Evolutionary conservation across 2,888 invertebrate species (phyloP), one percentile per base, ranked within the genome.

Genomic region (Dynastes maya): DNA sequence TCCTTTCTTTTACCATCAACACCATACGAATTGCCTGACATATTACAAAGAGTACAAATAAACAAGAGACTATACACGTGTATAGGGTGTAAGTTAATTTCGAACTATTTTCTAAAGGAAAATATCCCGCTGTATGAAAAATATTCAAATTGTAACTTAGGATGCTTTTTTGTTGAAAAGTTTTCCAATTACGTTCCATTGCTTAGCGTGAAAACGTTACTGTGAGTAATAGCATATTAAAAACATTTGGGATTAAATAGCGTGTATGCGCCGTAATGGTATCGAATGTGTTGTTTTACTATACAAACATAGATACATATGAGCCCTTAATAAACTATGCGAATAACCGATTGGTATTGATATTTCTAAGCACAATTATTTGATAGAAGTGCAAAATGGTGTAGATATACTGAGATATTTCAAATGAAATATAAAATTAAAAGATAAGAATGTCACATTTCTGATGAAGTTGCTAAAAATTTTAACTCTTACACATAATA

Each of bases 111-210:
- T 71, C 37, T n/a, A 6, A 2, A 16, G 55, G 37, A 8, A 49
- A 71, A 16, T 32, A 71, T 6, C 71, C 71, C 1, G 32, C 9
- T 32, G 5, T 11, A 1, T 16, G 53, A 6, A 71, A 16, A 32
- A 71, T 53, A 22, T 13, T 55, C 29, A 71, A 55, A 55, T 71
- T 71, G 13, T 55, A 71, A 13, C 11, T 4, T n/a, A 55, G 55
- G 1, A 71, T 49, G 55, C 32, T 55, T 16, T 16, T 53, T 3
- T 68, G 49, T 27, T 68, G 49, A 6, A 68, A 11, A 49, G n/a
- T 2, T 49, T 11, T 13, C 22, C 3, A 27, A 32, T 6, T n/a
- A n/a, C 32, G 2, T 6, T 71, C 53, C 71, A 71, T 71, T 37
- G 71, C n/a, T 71, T 55, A 55, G 32, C 32, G 29, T 13, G n/a